Evolutionary conservation across 2,888 invertebrate genomes (phyloP).

Genomic region (Sceliomorpha sp.): DNA sequence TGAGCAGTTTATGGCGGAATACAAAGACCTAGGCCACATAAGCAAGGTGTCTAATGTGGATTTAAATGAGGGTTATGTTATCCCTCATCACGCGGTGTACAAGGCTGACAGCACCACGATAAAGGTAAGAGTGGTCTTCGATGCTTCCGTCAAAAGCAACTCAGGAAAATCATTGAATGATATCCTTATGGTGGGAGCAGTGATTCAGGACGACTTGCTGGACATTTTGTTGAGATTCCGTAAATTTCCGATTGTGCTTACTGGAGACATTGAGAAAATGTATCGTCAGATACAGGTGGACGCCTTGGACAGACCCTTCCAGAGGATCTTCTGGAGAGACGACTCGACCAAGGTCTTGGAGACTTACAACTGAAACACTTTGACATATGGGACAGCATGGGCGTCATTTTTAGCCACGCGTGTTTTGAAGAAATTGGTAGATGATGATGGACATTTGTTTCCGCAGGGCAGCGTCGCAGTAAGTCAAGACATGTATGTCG

Average conservation of each 20-base stretch:
- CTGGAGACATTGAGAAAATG: constrained; percentile 41
- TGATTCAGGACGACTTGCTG: constrained; percentile 17
- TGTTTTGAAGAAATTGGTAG: constrained; percentile 8
- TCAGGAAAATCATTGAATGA: constrained; percentile 28
- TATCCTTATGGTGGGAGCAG: constrained; percentile 27
- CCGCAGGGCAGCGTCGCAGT: constrained; percentile 5
- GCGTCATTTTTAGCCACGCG: constrained; percentile 17
- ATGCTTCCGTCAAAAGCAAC: constrained; percentile 9
- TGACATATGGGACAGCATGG: constrained; percentile 14
- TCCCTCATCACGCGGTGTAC: too few relatives aligned
- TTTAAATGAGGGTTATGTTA: too few relatives aligned
- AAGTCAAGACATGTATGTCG: constrained; percentile 15
- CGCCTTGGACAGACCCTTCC: constrained; percentile 25
- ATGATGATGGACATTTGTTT: constrained; percentile 5
- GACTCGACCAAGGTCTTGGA: neutral
- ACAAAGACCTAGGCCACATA: constrained; percentile 26
- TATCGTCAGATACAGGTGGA: constrained; percentile 23
- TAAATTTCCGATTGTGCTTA: constrained; percentile 5
- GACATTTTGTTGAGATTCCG: constrained; percentile 14
- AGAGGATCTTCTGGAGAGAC: constrained; percentile 19
- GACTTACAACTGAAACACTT: constrained; percentile 10
- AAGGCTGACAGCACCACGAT: too few relatives aligned
- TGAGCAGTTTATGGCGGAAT: constrained; percentile 15
- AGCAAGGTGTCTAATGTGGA: neutral
- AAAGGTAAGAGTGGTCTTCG: too few relatives aligned